Conservation (phyloP, 2,888 invertebrate species). For the Ceratothoa steindachneri region DNA sequence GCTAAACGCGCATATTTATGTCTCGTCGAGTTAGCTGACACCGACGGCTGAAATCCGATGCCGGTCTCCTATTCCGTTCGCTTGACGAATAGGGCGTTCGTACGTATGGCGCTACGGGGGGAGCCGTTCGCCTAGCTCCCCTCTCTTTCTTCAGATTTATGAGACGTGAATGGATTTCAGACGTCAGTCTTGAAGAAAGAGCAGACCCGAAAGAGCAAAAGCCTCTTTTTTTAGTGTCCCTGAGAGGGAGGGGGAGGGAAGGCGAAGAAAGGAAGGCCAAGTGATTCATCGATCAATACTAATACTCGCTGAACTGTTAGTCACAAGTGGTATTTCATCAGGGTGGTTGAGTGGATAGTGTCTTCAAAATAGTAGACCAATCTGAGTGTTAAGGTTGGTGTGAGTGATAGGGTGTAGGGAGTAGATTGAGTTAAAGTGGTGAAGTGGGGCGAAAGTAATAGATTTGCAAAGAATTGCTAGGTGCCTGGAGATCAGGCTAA, state of each 20-base stretch:
- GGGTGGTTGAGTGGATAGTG: too few relatives aligned
- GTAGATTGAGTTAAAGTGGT: too few relatives aligned
- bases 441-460: too few relatives aligned
- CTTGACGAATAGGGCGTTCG: conserved; percentile 1
- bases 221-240: background rate
- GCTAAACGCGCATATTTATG: conserved; percentile 43
- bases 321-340: too few relatives aligned
- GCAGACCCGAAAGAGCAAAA: too few relatives aligned
- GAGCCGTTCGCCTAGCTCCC: background rate
- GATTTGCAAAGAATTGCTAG: too few relatives aligned
- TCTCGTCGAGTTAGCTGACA: conserved; percentile 39
- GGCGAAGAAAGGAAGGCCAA: background rate
- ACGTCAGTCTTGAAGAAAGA: background rate
- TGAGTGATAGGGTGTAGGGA: too few relatives aligned
- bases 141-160: background rate
- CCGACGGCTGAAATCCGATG: conserved; percentile 11
- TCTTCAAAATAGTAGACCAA: too few relatives aligned
- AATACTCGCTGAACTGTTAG: too few relatives aligned
- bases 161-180: background rate
- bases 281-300: too few relatives aligned
- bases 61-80: conserved; percentile 1
- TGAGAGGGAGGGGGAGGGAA: background rate
- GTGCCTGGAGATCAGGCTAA: too few relatives aligned
- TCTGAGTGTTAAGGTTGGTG: too few relatives aligned
- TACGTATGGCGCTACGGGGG: background rate